These are phyloP conservation scores for Micromys minutus DNA, from an alignment of 2,113 vertebrate genomes.

Conservation along the genomic window DNA sequence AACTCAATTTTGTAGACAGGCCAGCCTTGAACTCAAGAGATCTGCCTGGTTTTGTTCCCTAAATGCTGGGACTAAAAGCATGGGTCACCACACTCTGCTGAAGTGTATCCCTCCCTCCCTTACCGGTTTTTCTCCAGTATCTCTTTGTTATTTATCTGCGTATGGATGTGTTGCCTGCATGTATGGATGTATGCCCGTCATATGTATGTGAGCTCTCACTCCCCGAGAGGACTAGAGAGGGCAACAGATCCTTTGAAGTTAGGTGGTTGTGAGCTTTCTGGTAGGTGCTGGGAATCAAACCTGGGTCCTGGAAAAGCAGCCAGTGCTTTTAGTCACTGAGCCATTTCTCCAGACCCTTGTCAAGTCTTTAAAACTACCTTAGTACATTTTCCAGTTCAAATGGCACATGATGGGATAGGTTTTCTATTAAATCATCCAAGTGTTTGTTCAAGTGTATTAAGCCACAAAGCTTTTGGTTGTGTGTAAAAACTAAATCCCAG, in stretches of 20 bases:
- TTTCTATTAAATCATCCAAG: background rate
- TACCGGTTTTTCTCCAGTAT: background rate
- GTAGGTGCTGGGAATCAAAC: background rate
- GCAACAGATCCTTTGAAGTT: background rate
- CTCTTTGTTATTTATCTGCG: background rate
- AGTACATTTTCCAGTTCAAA: background rate
- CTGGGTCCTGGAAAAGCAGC: background rate
- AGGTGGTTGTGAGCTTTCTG: background rate
- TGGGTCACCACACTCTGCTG: background rate
- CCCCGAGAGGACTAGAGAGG: background rate
- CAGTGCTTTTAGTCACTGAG: background rate
- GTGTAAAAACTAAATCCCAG: slow-evolving; percentile 2
- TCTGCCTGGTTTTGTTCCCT: background rate
- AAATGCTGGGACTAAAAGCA: background rate
- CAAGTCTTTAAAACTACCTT: background rate
- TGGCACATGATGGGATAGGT: background rate
- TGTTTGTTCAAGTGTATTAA: background rate
- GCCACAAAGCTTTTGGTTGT: background rate
- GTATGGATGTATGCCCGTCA: too few species aligned
- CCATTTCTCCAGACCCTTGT: background rate
- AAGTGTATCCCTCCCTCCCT: background rate
- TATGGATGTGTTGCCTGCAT: background rate
- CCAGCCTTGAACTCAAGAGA: background rate
- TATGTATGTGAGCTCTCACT: background rate
- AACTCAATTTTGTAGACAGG: background rate